Conservation (phyloP, 2,113 vertebrate genomes). For the Campylomormyrus tamandua region DNA sequence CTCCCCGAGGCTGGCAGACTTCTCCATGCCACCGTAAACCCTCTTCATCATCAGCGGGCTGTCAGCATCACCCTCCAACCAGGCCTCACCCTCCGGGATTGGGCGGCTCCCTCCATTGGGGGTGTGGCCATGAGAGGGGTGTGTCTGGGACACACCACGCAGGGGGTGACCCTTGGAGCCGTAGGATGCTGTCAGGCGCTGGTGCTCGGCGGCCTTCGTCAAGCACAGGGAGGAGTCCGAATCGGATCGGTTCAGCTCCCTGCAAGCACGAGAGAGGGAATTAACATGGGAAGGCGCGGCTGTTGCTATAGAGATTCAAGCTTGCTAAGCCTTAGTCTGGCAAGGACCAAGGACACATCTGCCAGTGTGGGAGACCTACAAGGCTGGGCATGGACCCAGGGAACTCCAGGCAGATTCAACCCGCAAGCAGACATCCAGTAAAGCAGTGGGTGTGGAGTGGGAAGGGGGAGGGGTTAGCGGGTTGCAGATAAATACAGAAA, state of each 20-base stretch:
- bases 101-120: conserved; percentile 55
- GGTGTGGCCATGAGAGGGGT: conserved; percentile 47
- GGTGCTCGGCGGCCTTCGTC: conserved; percentile 60
- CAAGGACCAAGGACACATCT: neutral
- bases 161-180: conserved; percentile 50
- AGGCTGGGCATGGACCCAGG: neutral
- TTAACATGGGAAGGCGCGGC: neutral
- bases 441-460: neutral
- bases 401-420: neutral
- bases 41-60: conserved; percentile 63
- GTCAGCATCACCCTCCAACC: conserved; percentile 51
- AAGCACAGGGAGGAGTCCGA: conserved; percentile 82
- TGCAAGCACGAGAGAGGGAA: conserved; percentile 29
- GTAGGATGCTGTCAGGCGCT: conserved; percentile 29
- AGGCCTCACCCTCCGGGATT: conserved; percentile 37
- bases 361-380: neutral
- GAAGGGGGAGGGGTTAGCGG: neutral
- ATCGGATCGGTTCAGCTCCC: conserved; percentile 81
- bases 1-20: conserved; percentile 80
- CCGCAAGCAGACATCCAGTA: neutral
- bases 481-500: neutral
- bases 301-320: neutral
- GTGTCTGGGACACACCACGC: conserved; percentile 46
- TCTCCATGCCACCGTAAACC: conserved; percentile 63
- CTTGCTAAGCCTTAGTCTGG: neutral